Evolutionary conservation across 2,888 invertebrate genomes (phyloP), one percentile per base, ranked within the genome.

Genomic region (Agonopterix alstromeriana): DNA sequence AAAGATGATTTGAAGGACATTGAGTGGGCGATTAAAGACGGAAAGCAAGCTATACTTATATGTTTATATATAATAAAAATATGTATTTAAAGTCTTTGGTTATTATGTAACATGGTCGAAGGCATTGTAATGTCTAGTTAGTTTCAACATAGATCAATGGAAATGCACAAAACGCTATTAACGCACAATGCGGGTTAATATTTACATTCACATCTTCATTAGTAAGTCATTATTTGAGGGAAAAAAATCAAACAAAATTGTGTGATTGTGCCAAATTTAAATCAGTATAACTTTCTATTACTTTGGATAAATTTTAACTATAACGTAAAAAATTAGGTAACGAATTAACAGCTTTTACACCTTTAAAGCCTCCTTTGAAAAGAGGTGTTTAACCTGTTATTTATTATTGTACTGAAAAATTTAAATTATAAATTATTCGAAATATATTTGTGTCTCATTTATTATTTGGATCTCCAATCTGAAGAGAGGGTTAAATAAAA

Each of bases 351-450:
- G 83, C 70, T 85, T 86, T 82, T 70, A 79, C 83, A 83, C 79
- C 83, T 80, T 70, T 60, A 51, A 63, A 56, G 75, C 81, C 81
- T 82, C 84, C 78, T 52, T 62, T 58, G 57, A 57, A 62, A 60
- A 56, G 67, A 76, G 84, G 84, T 82, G 85, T 79, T 65, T 65
- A 81, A 84, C 75, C 85, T 87, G 86, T 88, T 85, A 80, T 82
- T 82, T 82, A 83, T 81, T 77, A 84, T 74, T 82, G 77, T 84
- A 83, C 70, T 78, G 70, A 85, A 60, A 27, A 67, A 77, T 71
- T 77, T 77, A 80, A 77, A 80, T 81, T 83, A 86, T 82, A 84
- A 72, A 82, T 77, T 83, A 86, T 82, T 81, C 73, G 63, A 78
- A 72, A 63, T 54, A 60, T 43, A 47, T 52, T 51, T 45, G 62